Percentiles rank a stretch among this genome's conserved stretches.
Conservation (phyloP, 2,888 invertebrate species). For the Drosophila barbarae region DNA sequence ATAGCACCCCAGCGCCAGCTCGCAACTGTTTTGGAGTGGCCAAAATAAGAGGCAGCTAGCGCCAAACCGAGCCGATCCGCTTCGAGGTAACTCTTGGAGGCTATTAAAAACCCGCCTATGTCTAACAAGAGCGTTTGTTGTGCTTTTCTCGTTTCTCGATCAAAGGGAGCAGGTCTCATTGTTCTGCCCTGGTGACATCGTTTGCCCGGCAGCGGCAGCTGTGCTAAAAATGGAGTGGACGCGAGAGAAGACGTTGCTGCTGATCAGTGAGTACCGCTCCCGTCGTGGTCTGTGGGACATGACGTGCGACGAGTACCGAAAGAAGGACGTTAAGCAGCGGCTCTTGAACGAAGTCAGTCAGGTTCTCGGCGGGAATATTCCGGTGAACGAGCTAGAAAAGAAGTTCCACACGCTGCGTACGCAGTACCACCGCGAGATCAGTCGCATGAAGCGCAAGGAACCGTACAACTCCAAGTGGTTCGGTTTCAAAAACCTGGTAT, state of each 20-base stretch:
- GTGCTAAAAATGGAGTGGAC: slow-evolving; percentile 79
- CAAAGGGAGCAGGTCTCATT: slow-evolving; percentile 64
- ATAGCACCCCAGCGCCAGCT: neutral
- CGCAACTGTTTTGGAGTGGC: slow-evolving; percentile 38
- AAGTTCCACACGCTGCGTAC: slow-evolving; percentile 83
- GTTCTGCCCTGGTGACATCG: slow-evolving; percentile 62
- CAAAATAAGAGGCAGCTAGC: slow-evolving; percentile 34
- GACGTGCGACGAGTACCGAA: slow-evolving; percentile 80
- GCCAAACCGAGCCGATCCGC: slow-evolving; percentile 15
- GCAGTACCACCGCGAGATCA: slow-evolving; percentile 83
- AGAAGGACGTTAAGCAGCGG: slow-evolving; percentile 78
- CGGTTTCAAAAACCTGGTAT: slow-evolving; percentile 83
- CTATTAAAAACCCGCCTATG: slow-evolving; percentile 38
- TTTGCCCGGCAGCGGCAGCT: slow-evolving; percentile 53
- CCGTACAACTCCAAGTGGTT: slow-evolving; percentile 82
- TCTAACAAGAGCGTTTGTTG: slow-evolving; percentile 22
- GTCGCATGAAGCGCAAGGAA: slow-evolving; percentile 81
- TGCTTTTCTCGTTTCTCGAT: slow-evolving; percentile 36
- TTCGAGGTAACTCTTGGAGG: slow-evolving; percentile 40
- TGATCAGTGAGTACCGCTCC: slow-evolving; percentile 78
- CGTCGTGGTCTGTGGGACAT: slow-evolving; percentile 79
- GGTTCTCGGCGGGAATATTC: slow-evolving; percentile 76
- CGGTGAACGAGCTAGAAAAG: slow-evolving; percentile 81
- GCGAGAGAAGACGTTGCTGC: slow-evolving; percentile 77
- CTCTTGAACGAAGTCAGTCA: slow-evolving; percentile 76